A percentile compares a stretch with the other conserved stretches of the same genome.
Conservation (phyloP, 2,888 invertebrate genomes). For the Anthrax anthrax region DNA sequence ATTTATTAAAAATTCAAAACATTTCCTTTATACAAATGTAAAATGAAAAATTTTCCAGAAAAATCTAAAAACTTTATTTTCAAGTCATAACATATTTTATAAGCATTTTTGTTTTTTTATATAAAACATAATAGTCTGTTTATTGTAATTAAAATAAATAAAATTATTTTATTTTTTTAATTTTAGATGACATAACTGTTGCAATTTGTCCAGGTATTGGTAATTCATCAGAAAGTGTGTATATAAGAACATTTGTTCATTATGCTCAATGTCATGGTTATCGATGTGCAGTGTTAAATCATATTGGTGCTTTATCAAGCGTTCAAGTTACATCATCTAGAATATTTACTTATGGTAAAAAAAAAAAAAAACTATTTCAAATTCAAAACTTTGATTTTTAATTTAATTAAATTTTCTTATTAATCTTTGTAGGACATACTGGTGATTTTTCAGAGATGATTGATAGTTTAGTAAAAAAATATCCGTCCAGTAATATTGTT, state of each 20-base stretch:
- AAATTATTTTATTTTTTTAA: conserved; percentile 9
- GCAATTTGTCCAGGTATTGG: conserved; percentile 87
- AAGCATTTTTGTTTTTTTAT: too few relatives aligned
- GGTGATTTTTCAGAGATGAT: conserved; percentile 80
- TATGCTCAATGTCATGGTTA: conserved; percentile 85
- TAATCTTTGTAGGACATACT: conserved; percentile 56
- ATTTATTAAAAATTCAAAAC: too few relatives aligned
- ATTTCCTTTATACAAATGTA: too few relatives aligned
- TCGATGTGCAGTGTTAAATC: conserved; percentile 84
- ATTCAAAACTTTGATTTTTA: not conserved
- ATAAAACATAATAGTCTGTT: too few relatives aligned
- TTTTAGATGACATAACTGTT: conserved; percentile 70
- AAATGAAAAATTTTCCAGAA: too few relatives aligned
- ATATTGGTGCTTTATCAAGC: conserved; percentile 76
- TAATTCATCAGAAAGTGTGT: conserved; percentile 87
- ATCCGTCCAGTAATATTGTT: conserved; percentile 62
- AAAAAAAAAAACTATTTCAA: not conserved
- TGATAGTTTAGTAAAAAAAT: conserved; percentile 52
- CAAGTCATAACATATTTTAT: too few relatives aligned
- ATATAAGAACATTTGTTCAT: conserved; percentile 85
- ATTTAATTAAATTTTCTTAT: not conserved
- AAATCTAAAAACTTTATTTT: too few relatives aligned
- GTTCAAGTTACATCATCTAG: conserved; percentile 75
- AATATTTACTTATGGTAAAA: conserved; percentile 81
- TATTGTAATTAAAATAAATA: not conserved